Evolutionary conservation across 2,888 invertebrate species (phyloP).

Genomic region (Nomada flava): DNA sequence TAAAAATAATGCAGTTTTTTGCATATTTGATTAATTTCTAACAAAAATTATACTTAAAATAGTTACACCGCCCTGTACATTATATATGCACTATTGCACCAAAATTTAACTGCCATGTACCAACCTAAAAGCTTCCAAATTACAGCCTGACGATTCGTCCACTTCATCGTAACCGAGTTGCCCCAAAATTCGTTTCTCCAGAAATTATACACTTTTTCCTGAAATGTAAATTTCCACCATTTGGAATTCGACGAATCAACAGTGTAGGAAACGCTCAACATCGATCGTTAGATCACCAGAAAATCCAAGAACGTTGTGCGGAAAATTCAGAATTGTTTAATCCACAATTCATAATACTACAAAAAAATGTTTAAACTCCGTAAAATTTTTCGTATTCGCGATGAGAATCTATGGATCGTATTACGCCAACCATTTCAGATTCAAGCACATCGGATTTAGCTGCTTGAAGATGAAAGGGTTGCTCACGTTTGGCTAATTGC

Average conservation of each 20-base stretch:
- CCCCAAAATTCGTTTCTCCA: neutral
- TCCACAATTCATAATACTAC: neutral
- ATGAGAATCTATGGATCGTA: constrained; percentile 23
- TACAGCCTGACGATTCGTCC: neutral
- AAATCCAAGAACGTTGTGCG: neutral
- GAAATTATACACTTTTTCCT: neutral
- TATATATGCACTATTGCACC: too few relatives aligned
- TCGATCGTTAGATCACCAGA: neutral
- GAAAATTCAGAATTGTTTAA: neutral
- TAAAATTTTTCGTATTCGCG: neutral
- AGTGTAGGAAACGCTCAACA: neutral
- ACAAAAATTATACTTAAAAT: too few relatives aligned
- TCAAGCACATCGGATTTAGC: constrained; percentile 43
- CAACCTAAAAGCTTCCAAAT: too few relatives aligned
- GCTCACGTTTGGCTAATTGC: constrained; percentile 64
- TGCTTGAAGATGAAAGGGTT: constrained; percentile 59
- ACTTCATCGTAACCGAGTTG: neutral
- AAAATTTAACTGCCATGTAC: too few relatives aligned
- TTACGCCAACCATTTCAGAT: constrained; percentile 54
- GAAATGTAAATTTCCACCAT: neutral
- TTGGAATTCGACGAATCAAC: neutral
- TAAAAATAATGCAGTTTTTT: too few relatives aligned
- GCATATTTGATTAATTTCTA: too few relatives aligned
- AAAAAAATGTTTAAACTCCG: neutral
- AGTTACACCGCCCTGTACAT: too few relatives aligned